Evolutionary conservation across 2,888 invertebrate genomes (phyloP).

Genomic region (Eupithecia subumbrata): DNA sequence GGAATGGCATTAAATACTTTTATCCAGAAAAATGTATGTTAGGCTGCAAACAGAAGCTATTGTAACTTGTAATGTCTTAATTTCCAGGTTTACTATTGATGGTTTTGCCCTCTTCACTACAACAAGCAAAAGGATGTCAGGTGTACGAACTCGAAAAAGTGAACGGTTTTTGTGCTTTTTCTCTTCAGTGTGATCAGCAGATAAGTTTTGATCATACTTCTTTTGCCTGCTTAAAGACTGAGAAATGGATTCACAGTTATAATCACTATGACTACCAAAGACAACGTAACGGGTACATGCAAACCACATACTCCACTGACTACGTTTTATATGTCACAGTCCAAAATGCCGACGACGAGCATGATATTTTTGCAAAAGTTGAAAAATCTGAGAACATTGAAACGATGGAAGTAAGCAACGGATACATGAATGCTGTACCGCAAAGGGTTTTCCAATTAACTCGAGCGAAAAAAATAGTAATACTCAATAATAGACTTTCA

Average conservation of each 20-base stretch:
- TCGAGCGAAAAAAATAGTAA: slow-evolving; percentile 6
- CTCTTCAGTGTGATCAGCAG: slow-evolving; percentile 14
- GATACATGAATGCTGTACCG: slow-evolving; percentile 18
- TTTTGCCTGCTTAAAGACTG: slow-evolving; percentile 18
- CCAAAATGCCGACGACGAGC: slow-evolving; percentile 16
- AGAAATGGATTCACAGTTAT: background rate
- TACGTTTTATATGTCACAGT: slow-evolving; percentile 17
- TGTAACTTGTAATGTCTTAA: background rate
- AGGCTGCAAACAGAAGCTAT: too few species aligned
- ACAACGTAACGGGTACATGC: background rate
- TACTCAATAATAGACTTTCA: slow-evolving; percentile 22
- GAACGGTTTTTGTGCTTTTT: slow-evolving; percentile 13
- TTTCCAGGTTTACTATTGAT: slow-evolving; percentile 24
- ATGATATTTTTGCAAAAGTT: slow-evolving; percentile 23
- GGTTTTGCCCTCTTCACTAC: background rate
- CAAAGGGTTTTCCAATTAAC: slow-evolving; percentile 17
- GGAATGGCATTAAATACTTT: background rate
- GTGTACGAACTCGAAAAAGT: slow-evolving; percentile 1
- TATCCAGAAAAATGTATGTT: background rate
- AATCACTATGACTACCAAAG: background rate
- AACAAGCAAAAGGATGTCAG: slow-evolving; percentile 16
- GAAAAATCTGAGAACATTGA: slow-evolving; percentile 9
- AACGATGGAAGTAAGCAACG: slow-evolving; percentile 17
- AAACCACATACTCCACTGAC: slow-evolving; percentile 10
- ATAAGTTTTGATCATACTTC: background rate